phyloP scores from a whole-genome alignment of 2,113 vertebrate genomes.

The Pygoscelis antarcticus region DNA sequence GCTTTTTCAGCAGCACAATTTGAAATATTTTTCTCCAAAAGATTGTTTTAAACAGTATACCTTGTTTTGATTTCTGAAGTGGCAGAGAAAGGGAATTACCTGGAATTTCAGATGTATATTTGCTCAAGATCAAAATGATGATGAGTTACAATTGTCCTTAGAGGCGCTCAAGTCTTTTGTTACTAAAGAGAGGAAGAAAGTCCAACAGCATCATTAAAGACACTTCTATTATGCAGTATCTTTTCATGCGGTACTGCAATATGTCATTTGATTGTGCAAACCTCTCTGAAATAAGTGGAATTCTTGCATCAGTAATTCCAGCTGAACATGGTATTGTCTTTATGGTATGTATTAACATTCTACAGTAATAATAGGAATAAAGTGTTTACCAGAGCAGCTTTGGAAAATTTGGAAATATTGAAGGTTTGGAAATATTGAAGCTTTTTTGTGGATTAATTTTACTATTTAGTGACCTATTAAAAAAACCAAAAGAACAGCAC shows the following conservation, averaged over 20 bases:
- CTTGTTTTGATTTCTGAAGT: slow-evolving; percentile 28
- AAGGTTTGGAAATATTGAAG: background rate
- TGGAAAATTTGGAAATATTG: background rate
- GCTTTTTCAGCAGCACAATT: background rate
- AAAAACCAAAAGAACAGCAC: background rate
- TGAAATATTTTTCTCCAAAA: slow-evolving; percentile 5
- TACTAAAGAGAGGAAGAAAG: background rate
- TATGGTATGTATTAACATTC: background rate
- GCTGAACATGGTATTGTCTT: background rate
- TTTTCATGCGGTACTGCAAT: background rate
- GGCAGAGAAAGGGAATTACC: slow-evolving; percentile 5
- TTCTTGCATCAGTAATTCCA: slow-evolving; percentile 3
- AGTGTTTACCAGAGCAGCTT: background rate
- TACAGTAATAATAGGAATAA: background rate
- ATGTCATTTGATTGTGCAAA: background rate
- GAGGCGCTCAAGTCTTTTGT: background rate
- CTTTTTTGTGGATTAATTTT: background rate
- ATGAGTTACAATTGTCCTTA: background rate
- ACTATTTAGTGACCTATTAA: background rate
- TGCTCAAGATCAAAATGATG: slow-evolving; percentile 23
- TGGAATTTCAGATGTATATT: background rate
- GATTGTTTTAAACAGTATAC: slow-evolving; percentile 5
- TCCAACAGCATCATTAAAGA: background rate
- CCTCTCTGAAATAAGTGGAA: background rate
- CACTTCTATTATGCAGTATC: background rate